These are phyloP conservation scores for Strongylocentrotus purpuratus DNA, from an alignment of 35 echinoderm and acorn worm species.

Conservation along the genomic window DNA sequence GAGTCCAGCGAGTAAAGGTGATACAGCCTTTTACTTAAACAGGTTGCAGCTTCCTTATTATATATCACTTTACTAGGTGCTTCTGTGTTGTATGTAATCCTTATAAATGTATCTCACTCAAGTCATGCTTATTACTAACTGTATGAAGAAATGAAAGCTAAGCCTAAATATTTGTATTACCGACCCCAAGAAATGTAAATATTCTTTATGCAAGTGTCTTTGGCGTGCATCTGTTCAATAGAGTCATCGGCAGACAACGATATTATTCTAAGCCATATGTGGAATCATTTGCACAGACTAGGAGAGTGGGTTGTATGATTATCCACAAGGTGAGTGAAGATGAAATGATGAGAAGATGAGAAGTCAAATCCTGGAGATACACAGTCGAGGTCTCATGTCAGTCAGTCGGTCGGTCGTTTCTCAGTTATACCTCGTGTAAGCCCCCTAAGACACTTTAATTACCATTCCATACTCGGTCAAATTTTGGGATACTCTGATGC, in stretches of 20 bases:
- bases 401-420: not conserved
- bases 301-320: not conserved
- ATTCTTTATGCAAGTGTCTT: conserved; percentile 38
- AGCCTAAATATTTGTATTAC: conserved; percentile 22
- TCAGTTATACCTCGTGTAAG: not conserved
- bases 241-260: not conserved
- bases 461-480: not conserved
- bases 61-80: conserved; percentile 39
- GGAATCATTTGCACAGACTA: not conserved
- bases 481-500: not conserved
- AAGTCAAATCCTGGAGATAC: not conserved
- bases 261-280: not conserved
- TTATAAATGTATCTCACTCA: not conserved
- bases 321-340: not conserved
- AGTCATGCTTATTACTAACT: not conserved
- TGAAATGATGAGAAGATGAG: no score
- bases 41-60: conserved; percentile 14
- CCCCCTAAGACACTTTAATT: not conserved
- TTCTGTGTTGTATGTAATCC: conserved; percentile 14
- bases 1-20: not conserved
- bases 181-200: conserved; percentile 46
- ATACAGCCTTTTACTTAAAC: not conserved
- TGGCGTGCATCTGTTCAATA: not conserved
- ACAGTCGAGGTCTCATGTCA: not conserved
- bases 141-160: not conserved